Evolutionary conservation across 2,113 vertebrate species (phyloP), one percentile per base, ranked within the genome.

Genomic region (Oncorhynchus kisutch): DNA sequence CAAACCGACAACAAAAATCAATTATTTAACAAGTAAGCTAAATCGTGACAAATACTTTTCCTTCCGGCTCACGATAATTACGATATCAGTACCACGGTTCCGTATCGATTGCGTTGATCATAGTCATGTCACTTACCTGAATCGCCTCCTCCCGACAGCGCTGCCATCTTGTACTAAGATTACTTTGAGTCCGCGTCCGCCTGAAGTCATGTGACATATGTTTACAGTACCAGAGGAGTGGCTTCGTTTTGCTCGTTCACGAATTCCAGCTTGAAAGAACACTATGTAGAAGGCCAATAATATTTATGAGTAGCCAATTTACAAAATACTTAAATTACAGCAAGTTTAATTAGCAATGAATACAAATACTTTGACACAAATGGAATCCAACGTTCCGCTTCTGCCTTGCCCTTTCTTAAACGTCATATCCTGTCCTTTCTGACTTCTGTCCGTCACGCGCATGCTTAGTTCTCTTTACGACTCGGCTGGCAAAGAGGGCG

Each of bases 401-500:
- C 8, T 9, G n/a, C 34, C 51, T 24, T 39, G 62, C 66, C 45
- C 48, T 68, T 59, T 8, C 0, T 0, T 0, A 1, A 3, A 79
- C 88, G 91, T 93, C 88, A 94, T 48, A 76, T 94, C 95, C 94
- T 0, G 59, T 57, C 0, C 1, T 11, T 3, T 1, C 3, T 0
- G 1, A 79, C 84, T 93, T 91, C 88, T 83, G 84, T 12, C 45
- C 79, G 73, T 77, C 80, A 82, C 85, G 87, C 80, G 80, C 73
- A 67, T 9, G 1, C 1, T 14, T 22, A 25, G 85, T 67, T 85
- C 91, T 92, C 92, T 95, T 94, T 94, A 88, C 92, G 82, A 89
- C 93, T 93, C 92, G 90, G 91, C 90, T 83, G 82, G 82, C 83
- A 81, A 94, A 96, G 92, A 96, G 95, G 95, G 94, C 95, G 94